phyloP scores from a whole-genome alignment of 2,797 vertebrate species.

The Micrastur ruficollis region DNA sequence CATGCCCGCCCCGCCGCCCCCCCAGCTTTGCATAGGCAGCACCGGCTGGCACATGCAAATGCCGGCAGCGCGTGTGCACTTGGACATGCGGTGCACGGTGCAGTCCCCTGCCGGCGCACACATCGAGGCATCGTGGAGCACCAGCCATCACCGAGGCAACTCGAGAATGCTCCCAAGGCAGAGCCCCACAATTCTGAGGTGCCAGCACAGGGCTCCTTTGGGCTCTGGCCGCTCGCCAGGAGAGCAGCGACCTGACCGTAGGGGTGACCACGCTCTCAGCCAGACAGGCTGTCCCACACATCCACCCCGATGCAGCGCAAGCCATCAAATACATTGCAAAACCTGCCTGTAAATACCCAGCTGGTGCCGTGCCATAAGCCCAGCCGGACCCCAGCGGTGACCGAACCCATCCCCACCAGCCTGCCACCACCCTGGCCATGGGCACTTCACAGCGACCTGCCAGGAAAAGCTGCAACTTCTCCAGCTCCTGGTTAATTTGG shows the following conservation, averaged over 20 bases:
- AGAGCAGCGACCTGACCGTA: rapidly evolving
- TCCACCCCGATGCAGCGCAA: neutral
- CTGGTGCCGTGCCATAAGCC: neutral
- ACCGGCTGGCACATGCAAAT: neutral
- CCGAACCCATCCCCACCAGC: rapidly evolving
- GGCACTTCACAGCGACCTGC: rapidly evolving
- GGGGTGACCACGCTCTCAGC: neutral
- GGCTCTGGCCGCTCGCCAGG: rapidly evolving
- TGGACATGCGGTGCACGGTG: rapidly evolving
- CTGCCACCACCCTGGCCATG: rapidly evolving
- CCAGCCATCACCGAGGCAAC: rapidly evolving
- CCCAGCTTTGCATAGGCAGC: neutral
- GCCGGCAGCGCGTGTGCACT: rapidly evolving
- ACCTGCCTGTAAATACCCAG: neutral
- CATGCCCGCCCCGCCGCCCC: rapidly evolving
- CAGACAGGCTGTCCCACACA: neutral
- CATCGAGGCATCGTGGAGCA: rapidly evolving
- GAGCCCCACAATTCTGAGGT: neutral
- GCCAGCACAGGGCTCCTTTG: neutral
- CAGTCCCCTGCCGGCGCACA: rapidly evolving
- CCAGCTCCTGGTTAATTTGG: neutral
- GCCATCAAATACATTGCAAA: rapidly evolving
- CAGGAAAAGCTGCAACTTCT: rapidly evolving
- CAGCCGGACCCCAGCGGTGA: rapidly evolving
- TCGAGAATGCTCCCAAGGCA: rapidly evolving